phyloP scores from a whole-genome alignment of 2,797 vertebrate genomes.

The Hylomyscus alleni region DNA sequence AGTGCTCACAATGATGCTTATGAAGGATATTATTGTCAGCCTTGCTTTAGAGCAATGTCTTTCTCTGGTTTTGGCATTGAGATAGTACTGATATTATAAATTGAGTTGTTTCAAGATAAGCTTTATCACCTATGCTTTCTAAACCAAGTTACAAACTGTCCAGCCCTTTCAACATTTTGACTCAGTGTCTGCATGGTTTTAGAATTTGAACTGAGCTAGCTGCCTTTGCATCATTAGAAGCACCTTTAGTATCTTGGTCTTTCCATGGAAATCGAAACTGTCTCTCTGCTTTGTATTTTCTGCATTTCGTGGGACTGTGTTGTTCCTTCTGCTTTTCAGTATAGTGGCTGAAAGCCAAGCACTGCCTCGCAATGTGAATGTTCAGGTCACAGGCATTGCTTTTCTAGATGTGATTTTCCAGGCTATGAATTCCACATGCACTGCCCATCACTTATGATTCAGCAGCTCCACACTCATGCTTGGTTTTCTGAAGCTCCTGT shows the following conservation, averaged over 20 bases:
- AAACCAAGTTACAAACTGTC: neutral
- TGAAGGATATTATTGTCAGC: neutral
- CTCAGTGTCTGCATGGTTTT: too few species aligned
- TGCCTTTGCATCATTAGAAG: neutral
- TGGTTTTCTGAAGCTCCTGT: neutral
- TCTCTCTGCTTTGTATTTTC: neutral
- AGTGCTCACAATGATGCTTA: neutral
- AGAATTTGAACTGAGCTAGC: neutral
- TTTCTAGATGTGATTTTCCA: rapidly evolving
- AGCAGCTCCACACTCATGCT: neutral
- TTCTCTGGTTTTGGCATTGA: too few species aligned
- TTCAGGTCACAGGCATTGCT: neutral
- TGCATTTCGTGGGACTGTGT: neutral
- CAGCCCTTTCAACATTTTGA: neutral
- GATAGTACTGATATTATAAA: too few species aligned
- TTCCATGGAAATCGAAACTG: neutral
- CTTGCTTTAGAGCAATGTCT: neutral
- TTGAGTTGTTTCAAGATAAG: neutral
- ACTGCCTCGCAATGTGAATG: rapidly evolving
- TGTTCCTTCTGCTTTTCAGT: neutral
- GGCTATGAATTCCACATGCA: neutral
- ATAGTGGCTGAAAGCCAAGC: neutral
- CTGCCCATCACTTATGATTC: neutral
- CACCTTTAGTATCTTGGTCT: neutral
- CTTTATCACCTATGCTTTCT: neutral